Base-by-base conservation (phyloP, 2,888 invertebrate species). In the Pterostichus niger region DNA sequence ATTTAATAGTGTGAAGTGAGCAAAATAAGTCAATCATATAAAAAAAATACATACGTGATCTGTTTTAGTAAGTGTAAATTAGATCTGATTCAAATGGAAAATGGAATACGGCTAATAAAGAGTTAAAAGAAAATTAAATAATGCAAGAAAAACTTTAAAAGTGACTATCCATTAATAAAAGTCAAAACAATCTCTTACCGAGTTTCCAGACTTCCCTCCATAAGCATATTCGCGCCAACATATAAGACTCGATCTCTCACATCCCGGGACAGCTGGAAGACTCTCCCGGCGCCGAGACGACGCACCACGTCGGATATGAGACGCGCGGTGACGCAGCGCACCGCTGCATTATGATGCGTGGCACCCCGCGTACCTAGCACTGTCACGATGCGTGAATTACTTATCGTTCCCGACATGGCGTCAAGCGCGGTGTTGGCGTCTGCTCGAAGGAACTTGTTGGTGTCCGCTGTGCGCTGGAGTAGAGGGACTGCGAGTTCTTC, bases 391-490 rank as follows among this genome's bases (percentile, higher is more conserved):
- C 95, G 94, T 6, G 92, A 90, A 6, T 95, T 93, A 35, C 94
- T 93, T 15, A 96, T 92, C 84, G 95, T 92, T 83, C 96, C 94
- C 83, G 97, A 94, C 93, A 99, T 95, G 11, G 93, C 92, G 86
- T 95, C 95, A 56, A 99, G 90, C 0, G 98, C 96, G 9, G 92
- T 92, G 83, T 95, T 94, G 2, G 98, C 96, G 89, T 99, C 99
- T 46, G 96, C 96, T 24, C 98, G 92, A 76, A 99, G 92, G 89
- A 99, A 98, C 86, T 95, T 94, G 90, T 98, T 98, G 6, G 97
- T 98, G 88, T 99, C 99, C 0, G 98, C 97, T 75, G 97, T 96
- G 84, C 98, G 94, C 86, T 96, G 95, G 40, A 99, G 91, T 83
- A 99, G 90, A 9, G 96, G 94, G 24, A 93, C 93, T 0, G 95